Evolutionary conservation across 2,113 vertebrate species (phyloP).

Genomic region (Hemicordylus capensis): DNA sequence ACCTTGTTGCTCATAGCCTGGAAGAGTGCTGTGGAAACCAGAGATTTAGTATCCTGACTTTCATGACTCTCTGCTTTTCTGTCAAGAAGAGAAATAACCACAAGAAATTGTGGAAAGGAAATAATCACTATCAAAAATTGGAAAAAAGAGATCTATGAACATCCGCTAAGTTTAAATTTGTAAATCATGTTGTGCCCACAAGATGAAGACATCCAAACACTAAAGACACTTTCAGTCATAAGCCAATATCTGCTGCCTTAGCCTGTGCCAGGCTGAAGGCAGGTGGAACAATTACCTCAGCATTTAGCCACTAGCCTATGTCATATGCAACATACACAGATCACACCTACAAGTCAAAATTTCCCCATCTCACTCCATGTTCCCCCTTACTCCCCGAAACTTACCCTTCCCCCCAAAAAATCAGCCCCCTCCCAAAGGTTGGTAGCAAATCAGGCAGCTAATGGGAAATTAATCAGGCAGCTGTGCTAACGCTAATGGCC

Average conservation of each 20-base stretch:
- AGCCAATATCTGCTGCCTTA: background rate
- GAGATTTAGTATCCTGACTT: background rate
- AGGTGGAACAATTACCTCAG: background rate
- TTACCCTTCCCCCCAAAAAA: background rate
- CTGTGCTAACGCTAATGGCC: slow-evolving; percentile 79
- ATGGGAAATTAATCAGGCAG: slow-evolving; percentile 83
- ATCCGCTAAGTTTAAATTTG: background rate
- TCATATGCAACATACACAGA: background rate
- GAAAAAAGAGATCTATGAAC: background rate
- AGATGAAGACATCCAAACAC: background rate
- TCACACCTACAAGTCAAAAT: background rate
- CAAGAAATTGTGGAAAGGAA: slow-evolving; percentile 2
- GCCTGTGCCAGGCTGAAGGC: background rate
- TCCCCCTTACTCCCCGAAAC: accelerated
- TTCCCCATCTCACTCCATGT: background rate
- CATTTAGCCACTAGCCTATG: background rate
- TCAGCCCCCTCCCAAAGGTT: slow-evolving; percentile 33
- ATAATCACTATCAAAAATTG: slow-evolving; percentile 8
- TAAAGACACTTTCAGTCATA: background rate
- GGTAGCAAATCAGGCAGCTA: slow-evolving; percentile 67
- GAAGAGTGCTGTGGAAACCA: background rate
- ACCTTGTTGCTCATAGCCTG: background rate
- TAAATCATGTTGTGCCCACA: background rate
- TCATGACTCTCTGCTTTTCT: slow-evolving; percentile 7
- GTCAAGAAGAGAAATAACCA: background rate